Evolutionary conservation across 2,888 invertebrate genomes (phyloP), one percentile per base, ranked within the genome.

Genomic region (Tridacna gigas): DNA sequence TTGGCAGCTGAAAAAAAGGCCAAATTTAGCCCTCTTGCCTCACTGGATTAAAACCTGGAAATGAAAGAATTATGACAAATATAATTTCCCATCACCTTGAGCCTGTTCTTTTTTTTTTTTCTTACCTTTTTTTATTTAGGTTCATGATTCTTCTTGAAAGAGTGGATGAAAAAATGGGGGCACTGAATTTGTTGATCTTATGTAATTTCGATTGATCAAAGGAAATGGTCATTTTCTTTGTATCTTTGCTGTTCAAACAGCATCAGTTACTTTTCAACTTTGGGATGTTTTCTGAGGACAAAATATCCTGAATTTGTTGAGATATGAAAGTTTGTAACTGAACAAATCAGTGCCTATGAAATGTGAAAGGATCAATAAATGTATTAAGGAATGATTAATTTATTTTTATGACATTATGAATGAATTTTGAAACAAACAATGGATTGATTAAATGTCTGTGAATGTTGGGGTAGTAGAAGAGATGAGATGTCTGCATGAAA

Each of bases 291-390:
- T 37, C 7, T 7, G 2, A 37, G 2, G 37, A 37, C 37, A 37
- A 37, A 37, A 37, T 37, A 37, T 37, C 37, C 37, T 37, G 2
- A 37, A 37, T 37, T 37, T 37, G 37, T 37, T 37, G 37, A 37
- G 37, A 37, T 7, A 37, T 37, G 37, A 37, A 2, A 37, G 37
- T 37, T 37, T 37, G 37, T 37, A 63, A 63, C 12, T 13, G 4
- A 63, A 63, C 63, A 63, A 63, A 63, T 63, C 63, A 63, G 63
- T 63, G 63, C 63, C 63, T 25, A n/a, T 63, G 1, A 63, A 22
- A 63, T 63, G 63, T 63, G 13, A 25, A 63, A 22, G 13, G 25
- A 56, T 20, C 56, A 60, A 60, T 20, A n/a, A 60, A 63, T 63
- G 15, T 63, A 3, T n/a, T 18, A 13, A 63, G 15, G 63, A 5